Percentiles rank a stretch among this genome's conserved stretches.
Conservation (phyloP, 2,888 invertebrate species). For the Formica aserva region DNA sequence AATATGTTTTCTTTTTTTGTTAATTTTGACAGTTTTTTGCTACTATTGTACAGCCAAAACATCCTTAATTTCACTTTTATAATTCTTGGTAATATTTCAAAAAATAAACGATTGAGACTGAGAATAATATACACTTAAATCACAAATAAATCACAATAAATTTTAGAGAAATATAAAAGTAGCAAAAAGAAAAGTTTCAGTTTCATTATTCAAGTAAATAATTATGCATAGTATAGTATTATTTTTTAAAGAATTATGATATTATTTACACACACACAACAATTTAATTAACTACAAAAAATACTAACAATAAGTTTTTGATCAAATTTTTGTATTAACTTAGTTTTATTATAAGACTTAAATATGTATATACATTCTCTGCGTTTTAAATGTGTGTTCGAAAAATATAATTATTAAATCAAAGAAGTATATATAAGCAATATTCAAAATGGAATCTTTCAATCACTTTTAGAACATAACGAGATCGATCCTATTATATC, state of each 20-base stretch:
- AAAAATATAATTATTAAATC: neutral
- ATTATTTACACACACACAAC: neutral
- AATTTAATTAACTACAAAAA: neutral
- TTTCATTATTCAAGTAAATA: neutral
- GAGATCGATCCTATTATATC: conserved; percentile 2
- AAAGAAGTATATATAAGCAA: neutral
- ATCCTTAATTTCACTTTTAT: neutral
- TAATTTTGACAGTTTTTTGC: too few species aligned
- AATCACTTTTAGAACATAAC: neutral
- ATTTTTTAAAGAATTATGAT: neutral
- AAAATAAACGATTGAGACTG: too few species aligned
- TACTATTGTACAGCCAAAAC: too few species aligned
- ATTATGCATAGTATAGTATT: neutral
- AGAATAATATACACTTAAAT: neutral
- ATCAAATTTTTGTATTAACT: neutral
- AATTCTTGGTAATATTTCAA: neutral
- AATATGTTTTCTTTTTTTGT: too few species aligned
- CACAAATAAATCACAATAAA: neutral
- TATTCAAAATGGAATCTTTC: neutral
- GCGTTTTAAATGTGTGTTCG: neutral
- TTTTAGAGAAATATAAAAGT: neutral
- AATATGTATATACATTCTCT: neutral
- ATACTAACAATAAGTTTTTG: neutral
- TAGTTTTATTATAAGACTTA: neutral
- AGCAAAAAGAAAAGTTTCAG: neutral